phyloP scores from a whole-genome alignment of 2,797 vertebrate genomes.

The Hydrocynus forskahlii region DNA sequence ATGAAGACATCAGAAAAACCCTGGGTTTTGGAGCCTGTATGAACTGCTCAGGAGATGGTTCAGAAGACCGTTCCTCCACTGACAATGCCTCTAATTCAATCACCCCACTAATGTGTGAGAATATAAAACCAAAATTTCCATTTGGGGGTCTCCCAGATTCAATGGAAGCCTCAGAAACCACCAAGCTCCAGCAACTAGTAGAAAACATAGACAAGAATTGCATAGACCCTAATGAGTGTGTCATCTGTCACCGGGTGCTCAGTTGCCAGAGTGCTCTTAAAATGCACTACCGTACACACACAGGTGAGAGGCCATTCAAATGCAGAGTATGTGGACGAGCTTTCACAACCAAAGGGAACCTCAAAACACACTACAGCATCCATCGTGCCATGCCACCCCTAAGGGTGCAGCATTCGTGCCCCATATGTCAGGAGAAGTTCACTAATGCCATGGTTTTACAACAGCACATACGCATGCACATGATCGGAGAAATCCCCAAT shows the following conservation, averaged over 20 bases:
- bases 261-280: slow-evolving; percentile 98
- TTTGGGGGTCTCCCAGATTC: slow-evolving; percentile 91
- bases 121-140: slow-evolving; percentile 94
- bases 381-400: slow-evolving; percentile 95
- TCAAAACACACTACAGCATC: slow-evolving; percentile 98
- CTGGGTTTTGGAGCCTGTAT: slow-evolving; percentile 68
- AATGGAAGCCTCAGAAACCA: slow-evolving; percentile 92
- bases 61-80: slow-evolving; percentile 76
- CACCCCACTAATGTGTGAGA: slow-evolving; percentile 91
- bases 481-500: slow-evolving; percentile 97
- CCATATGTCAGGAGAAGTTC: slow-evolving; percentile 99
- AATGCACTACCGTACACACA: slow-evolving; percentile 99
- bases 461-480: slow-evolving; percentile 97
- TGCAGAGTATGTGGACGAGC: slow-evolving; percentile 96
- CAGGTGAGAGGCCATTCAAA: slow-evolving; percentile 95
- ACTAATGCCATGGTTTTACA: slow-evolving; percentile 97
- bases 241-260: slow-evolving; percentile 95
- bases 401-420: slow-evolving; percentile 95
- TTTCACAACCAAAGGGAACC: slow-evolving; percentile 99
- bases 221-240: slow-evolving; percentile 92
- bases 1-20: slow-evolving; percentile 80
- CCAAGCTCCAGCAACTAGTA: slow-evolving; percentile 95
- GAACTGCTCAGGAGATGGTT: slow-evolving; percentile 70
- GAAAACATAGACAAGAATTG: slow-evolving; percentile 98
- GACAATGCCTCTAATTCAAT: slow-evolving; percentile 81